Conservation (phyloP, 2,113 vertebrate genomes). For the Sterrhoptilus dennistouni region DNA sequence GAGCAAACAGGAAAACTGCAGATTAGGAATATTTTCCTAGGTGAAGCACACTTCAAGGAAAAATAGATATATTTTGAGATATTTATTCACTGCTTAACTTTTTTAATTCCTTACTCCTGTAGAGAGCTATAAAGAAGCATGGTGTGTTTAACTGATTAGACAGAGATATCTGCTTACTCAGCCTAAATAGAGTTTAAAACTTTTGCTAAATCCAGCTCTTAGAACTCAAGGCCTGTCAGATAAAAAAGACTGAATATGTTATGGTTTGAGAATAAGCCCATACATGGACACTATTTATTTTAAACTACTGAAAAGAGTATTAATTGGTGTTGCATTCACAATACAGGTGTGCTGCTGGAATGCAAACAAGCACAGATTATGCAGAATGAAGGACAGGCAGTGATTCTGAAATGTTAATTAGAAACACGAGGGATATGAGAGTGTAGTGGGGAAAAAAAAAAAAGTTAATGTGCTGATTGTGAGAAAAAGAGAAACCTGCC, state of each 20-base stretch:
- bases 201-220: background rate
- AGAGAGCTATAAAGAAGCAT: background rate
- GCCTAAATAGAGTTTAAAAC: slow-evolving; percentile 10
- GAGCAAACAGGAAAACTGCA: background rate
- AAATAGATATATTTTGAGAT: background rate
- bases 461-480: background rate
- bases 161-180: background rate
- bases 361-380: slow-evolving; percentile 24
- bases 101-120: background rate
- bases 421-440: slow-evolving; percentile 37
- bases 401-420: slow-evolving; percentile 57
- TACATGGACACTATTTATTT: slow-evolving; percentile 12
- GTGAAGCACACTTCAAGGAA: background rate
- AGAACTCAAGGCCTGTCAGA: background rate
- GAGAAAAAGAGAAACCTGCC: slow-evolving; percentile 2
- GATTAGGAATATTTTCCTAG: background rate
- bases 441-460: background rate
- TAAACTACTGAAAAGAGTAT: background rate
- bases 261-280: slow-evolving; percentile 27
- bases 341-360: slow-evolving; percentile 32
- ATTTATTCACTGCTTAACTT: background rate
- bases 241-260: background rate
- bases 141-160: background rate
- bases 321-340: slow-evolving; percentile 50
- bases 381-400: background rate